Base-by-base conservation (phyloP, 2,113 vertebrate species). In the Romanogobio albipinnatus region DNA sequence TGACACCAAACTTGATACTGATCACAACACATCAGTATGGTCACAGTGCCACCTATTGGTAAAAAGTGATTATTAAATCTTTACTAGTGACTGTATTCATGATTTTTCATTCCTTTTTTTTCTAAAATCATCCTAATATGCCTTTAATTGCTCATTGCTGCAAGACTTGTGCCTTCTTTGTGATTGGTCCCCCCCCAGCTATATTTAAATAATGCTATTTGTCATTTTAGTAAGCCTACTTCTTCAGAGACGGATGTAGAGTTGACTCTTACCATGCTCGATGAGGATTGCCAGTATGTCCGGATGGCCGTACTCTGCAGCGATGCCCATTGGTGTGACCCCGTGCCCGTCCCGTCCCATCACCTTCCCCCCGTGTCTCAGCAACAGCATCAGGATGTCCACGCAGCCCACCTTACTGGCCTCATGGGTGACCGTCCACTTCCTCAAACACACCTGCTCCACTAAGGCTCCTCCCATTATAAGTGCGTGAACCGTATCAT, bases 361-460 rank as follows among this genome's bases (percentile, higher is more conserved):
- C 5, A 95, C 91, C 5, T 91, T 94, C 66, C 93, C 96, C 47
- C 96, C 93, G 0, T 96, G 93, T 76, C 91, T 94, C 51, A 97
- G 90, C 51, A 98, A 93, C 90, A 98, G 87, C 79, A 92, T 91
- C 53, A 95, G 3, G 61, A 96, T 89, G 36, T 95, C 95, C 26
- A 90, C 92, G 70, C 89, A 94, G n/a, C 95, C 96, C 82, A 94
- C 95, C 89, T 96, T 97, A 26, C 95, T 96, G 17, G 96, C 96
- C 92, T 97, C 96, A 1, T 97, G 96, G 74, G 93, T 93, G 36
- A 95, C 95, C 0, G 95, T 97, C 96, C 96, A 96, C 45, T 90
- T 94, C 56, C 91, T 95, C 66, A 92, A 87, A 5, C 96, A 96
- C 0, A 96, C 94, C 88, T 96, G 95, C 87, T 96, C 94, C 84